Evolutionary conservation across 2,113 vertebrate genomes (phyloP).

Genomic region (Lepus europaeus): DNA sequence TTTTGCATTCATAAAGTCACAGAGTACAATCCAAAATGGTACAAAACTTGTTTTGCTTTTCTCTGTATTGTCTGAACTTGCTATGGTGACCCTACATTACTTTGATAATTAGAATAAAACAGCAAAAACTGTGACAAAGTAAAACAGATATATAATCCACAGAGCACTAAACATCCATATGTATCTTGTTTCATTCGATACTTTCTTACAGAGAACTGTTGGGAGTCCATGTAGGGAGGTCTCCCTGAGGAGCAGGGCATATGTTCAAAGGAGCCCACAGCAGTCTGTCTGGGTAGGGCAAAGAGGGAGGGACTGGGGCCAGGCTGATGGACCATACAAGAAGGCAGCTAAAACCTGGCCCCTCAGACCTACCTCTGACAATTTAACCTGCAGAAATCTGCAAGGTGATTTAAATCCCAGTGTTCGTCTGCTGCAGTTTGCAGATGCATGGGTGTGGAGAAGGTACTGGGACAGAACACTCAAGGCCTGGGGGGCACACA

Average conservation of each 20-base stretch:
- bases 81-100: not conserved
- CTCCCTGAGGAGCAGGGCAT: conserved; percentile 41
- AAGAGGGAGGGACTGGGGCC: conserved; percentile 79
- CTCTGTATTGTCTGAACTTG: not conserved
- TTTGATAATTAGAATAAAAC: conserved; percentile 33
- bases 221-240: not conserved
- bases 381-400: conserved; percentile 81
- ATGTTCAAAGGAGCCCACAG: conserved; percentile 55
- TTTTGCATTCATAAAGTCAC: not conserved
- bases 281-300: conserved; percentile 66
- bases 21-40: not conserved
- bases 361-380: conserved; percentile 81
- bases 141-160: not conserved
- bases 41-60: conserved; percentile 45
- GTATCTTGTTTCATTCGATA: conserved; percentile 25
- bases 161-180: not conserved
- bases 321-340: conserved; percentile 78
- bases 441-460: conserved; percentile 50
- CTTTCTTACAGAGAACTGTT: conserved; percentile 56
- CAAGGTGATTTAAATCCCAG: conserved; percentile 72
- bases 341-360: conserved; percentile 75
- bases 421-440: conserved; percentile 65
- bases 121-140: not conserved
- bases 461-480: not conserved
- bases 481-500: not conserved